Evolutionary conservation across 2,888 invertebrate genomes (phyloP), one percentile per base, ranked within the genome.

Genomic region (Gnatocerus cornutus): DNA sequence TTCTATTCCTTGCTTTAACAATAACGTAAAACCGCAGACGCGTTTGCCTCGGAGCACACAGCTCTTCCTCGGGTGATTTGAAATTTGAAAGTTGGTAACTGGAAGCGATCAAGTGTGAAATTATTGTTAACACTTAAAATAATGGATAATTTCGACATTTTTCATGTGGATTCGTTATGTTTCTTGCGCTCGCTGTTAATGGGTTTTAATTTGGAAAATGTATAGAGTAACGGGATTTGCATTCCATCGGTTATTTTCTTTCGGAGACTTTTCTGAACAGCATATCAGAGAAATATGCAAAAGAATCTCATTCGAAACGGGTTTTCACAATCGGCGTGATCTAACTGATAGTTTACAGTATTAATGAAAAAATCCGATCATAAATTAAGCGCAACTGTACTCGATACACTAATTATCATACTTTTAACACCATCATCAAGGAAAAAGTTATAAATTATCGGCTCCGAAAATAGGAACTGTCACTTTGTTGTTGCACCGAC

Each of bases 31-130:
- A 76, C 75, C 75, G 74, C 76, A 75, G 73, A 75, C 73, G 55
- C 52, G 64, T 41, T 58, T 71, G 39, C 73, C 76, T 71, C 46
- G 68, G 55, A 72, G 71, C 70, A 12, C 53, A 46, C 48, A 48
- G 48, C 74, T 64, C 71, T 71, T 74, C 75, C 75, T 72, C 71
- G 71, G 75, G 74, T 75, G 69, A 75, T 77, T 74, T 78, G 72
- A 74, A 76, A 77, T 79, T 79, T 76, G 77, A 79, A 79, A 79
- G 78, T 77, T 74, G 75, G 73, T 73, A 74, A 77, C 69, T 73
- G 73, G 73, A 72, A 64, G 74, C 79, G 77, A 78, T 79, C 76
- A 78, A 78, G 76, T 79, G 79, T 81, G 79, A 81, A 80, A 80
- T 81, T 79, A 76, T 79, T 77, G 77, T 76, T 79, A 79, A 78